Conservation (phyloP, 2,113 vertebrate genomes). For the Formicarius rufipectus region DNA sequence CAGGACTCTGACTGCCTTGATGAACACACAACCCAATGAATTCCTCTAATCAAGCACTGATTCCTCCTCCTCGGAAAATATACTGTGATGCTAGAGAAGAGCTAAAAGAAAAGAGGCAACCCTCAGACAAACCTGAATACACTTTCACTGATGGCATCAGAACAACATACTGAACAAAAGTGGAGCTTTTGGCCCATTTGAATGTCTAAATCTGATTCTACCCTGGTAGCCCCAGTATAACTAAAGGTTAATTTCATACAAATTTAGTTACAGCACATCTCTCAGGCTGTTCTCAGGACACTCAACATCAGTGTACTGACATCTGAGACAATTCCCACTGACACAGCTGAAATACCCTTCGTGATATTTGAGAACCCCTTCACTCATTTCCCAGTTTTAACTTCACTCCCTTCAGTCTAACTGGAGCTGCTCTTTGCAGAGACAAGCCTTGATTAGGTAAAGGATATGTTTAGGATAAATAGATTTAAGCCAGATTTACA, state of each 20-base stretch:
- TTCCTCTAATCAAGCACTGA: not conserved
- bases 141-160: too few species aligned
- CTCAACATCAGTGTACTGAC: not conserved
- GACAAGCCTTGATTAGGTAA: not conserved
- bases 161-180: not conserved
- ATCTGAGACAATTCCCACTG: not conserved
- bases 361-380: not conserved
- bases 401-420: not conserved
- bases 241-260: not conserved
- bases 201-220: not conserved
- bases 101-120: not conserved
- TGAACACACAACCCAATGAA: not conserved
- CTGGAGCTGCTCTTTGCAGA: not conserved
- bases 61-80: not conserved
- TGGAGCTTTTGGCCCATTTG: not conserved
- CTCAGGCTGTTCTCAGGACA: not conserved
- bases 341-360: not conserved
- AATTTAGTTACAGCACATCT: not conserved
- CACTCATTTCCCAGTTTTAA: not conserved
- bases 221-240: not conserved
- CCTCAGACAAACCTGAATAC: not conserved
- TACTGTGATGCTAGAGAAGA: not conserved
- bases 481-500: slow-evolving; percentile 7
- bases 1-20: not conserved
- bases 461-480: not conserved